A percentile compares a stretch with the other conserved stretches of the same genome.
These are phyloP conservation scores for Catajapyx aquilonaris DNA, from an alignment of 1,140 invertebrate species.

Conservation along the genomic window DNA sequence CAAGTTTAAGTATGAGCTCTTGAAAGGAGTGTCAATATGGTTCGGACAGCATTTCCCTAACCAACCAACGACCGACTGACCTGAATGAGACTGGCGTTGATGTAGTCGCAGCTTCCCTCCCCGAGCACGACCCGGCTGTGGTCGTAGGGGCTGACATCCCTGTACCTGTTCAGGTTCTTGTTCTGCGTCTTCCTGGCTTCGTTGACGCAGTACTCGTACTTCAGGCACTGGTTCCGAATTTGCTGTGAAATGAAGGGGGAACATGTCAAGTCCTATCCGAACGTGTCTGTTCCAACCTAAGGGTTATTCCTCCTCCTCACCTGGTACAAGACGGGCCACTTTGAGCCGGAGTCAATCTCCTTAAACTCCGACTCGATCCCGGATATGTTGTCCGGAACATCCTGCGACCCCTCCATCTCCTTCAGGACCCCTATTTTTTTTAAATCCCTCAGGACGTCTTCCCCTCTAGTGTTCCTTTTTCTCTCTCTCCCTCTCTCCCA, in stretches of 20 bases:
- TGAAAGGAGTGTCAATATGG: too few species aligned
- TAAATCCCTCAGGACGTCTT: too few species aligned
- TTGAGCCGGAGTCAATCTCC: conserved; percentile 34
- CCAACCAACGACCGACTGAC: too few species aligned
- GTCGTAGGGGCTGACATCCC: conserved; percentile 90
- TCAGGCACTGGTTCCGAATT: conserved; percentile 35
- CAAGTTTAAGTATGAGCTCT: too few species aligned
- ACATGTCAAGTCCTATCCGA: not conserved
- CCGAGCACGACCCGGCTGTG: conserved; percentile 67
- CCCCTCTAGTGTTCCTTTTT: too few species aligned
- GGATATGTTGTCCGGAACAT: too few species aligned
- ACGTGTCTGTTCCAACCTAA: not conserved
- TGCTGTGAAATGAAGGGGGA: conserved; percentile 24
- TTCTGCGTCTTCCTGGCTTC: conserved; percentile 64
- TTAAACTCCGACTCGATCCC: conserved; percentile 45
- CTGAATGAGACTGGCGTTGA: conserved; percentile 79
- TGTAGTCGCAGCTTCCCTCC: conserved; percentile 58
- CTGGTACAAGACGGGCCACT: conserved; percentile 41
- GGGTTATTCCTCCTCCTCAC: conserved; percentile 19
- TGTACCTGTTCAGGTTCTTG: conserved; percentile 65
- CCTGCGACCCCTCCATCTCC: too few species aligned
- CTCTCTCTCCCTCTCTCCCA: not conserved
- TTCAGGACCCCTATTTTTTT: too few species aligned
- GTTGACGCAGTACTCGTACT: conserved; percentile 38
- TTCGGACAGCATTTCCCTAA: too few species aligned